A percentile compares a stretch with the other conserved stretches of the same genome.
Conservation (phyloP, 2,888 invertebrate species). For the Zaprionus obscuricornis region DNA sequence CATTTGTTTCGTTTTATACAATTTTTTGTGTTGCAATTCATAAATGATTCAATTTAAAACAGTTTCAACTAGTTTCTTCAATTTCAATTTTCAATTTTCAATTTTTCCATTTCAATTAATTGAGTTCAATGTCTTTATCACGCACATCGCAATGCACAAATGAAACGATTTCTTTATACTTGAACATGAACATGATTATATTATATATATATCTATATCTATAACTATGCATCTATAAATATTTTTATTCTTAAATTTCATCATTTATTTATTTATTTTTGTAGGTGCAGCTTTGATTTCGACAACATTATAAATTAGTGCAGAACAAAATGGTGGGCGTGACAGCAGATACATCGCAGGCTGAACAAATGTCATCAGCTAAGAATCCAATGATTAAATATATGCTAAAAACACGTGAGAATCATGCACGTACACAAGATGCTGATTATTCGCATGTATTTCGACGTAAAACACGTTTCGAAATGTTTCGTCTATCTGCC, state of each 20-base stretch:
- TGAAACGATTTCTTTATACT: constrained; percentile 22
- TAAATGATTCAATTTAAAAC: no score
- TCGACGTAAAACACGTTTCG: constrained; percentile 80
- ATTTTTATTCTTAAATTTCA: no score
- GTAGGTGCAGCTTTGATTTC: constrained; percentile 15
- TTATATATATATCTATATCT: no score
- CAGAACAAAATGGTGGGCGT: constrained; percentile 83
- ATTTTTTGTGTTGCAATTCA: no score
- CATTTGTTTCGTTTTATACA: constrained; percentile 25
- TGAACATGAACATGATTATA: no score
- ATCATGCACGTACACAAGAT: constrained; percentile 80
- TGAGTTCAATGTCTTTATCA: constrained; percentile 64
- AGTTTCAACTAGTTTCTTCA: no score
- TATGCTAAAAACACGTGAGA: constrained; percentile 81
- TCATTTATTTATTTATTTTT: no score
- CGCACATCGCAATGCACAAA: no score
- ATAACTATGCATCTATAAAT: no score
- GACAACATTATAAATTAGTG: no score
- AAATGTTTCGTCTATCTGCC: constrained; percentile 80
- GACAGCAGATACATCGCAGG: constrained; percentile 56
- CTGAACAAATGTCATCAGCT: constrained; percentile 66
- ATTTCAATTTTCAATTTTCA: not conserved
- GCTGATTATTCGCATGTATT: constrained; percentile 83
- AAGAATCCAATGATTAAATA: constrained; percentile 82
- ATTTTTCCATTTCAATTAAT: constrained; percentile 44